A percentile compares a stretch with the other conserved stretches of the same genome.
Conservation (phyloP, 23 tunicate genomes). For the Styela clava region DNA sequence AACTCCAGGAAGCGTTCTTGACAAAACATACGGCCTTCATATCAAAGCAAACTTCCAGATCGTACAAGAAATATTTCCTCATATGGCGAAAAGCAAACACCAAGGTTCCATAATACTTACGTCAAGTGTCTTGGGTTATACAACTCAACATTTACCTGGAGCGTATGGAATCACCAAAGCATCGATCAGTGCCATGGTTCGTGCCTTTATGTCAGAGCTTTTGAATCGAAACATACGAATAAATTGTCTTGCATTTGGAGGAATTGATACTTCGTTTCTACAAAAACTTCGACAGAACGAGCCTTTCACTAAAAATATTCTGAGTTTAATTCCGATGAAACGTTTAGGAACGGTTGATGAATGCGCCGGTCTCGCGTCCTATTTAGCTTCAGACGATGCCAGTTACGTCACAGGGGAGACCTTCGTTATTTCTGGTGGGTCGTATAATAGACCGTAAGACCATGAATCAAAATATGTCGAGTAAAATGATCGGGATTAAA, state of each 20-base stretch:
- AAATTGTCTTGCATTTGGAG: constrained; percentile 10
- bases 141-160: neutral
- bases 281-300: neutral
- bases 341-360: constrained; percentile 11
- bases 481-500: no score
- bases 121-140: neutral
- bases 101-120: constrained; percentile 5
- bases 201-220: constrained; percentile 22
- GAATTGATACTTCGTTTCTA: constrained; percentile 16
- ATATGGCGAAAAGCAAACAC: constrained; percentile 9
- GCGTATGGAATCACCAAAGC: constrained; percentile 16
- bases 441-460: neutral
- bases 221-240: constrained; percentile 20
- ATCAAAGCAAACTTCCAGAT: constrained; percentile 13
- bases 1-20: constrained; percentile 4
- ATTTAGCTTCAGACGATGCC: constrained; percentile 20
- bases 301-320: neutral
- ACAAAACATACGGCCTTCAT: constrained; percentile 15
- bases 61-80: neutral
- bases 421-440: constrained; percentile 13
- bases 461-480: no score
- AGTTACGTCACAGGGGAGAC: constrained; percentile 27
- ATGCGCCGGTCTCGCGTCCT: constrained; percentile 15
- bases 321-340: neutral
- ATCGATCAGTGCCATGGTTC: neutral